Evolutionary conservation across 2,113 vertebrate genomes (phyloP), one percentile per base, ranked within the genome.

Genomic region (Xerus inauris): DNA sequence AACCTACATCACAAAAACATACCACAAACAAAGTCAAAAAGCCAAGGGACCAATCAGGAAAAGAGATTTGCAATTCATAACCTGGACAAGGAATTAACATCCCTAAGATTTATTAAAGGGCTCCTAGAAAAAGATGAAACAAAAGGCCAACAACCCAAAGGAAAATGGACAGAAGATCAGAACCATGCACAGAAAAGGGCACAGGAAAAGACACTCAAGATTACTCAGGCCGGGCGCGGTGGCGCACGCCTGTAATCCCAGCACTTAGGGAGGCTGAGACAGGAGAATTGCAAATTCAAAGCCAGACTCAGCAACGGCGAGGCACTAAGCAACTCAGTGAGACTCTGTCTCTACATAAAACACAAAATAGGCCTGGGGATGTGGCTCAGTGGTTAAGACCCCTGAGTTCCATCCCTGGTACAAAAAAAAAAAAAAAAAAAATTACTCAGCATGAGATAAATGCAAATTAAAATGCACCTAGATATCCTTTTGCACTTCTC

Each of bases 21-120:
- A 95, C 64, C 19, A 83, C 45, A 77, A 82, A 67, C 72, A 94
- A 97, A 96, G 87, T 83, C 54, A 94, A 91, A 96, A 96, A 94
- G 84, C 86, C 88, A 94, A 95, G 54, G 65, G 83, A 72, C 40
- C 86, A 89, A 80, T 76, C 88, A 65, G 54, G 71, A 64, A 95
- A 91, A 95, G 94, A 69, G 40, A 96, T 64, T 32, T 95, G 91
- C 35, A 82, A 91, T 45, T 90, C 67, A 84, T 72, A 95, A 91
- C 51, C 79, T 59, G 91, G 80, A 83, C 65, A 81, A 82, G 93
- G 62, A 73, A 86, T 10, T 47, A 94, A 95, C 22, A 62, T 92
- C 45, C 62, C 47, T 42, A 73, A 54, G 73, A 91, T 59, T 89
- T 96, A 94, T 89, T 96, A 94, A 79, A 94, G 65, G 30, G 20